Evolutionary conservation across 2,888 invertebrate genomes (phyloP).

Genomic region (Drosophila anomalipes): DNA sequence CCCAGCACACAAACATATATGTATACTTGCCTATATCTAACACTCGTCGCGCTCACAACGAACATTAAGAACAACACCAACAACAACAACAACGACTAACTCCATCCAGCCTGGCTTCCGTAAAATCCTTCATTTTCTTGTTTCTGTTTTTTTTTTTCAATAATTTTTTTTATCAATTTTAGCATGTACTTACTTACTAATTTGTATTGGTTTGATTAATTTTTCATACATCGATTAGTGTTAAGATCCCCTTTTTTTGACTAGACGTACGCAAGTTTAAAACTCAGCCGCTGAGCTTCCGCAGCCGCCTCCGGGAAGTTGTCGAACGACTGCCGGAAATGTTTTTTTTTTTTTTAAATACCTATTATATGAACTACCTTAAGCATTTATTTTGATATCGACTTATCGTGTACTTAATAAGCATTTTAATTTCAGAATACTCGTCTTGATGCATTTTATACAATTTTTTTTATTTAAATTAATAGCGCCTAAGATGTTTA

Average conservation of each 20-base stretch:
- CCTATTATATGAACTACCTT: constrained; percentile 24
- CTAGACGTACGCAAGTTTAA: constrained; percentile 44
- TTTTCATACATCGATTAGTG: constrained; percentile 10
- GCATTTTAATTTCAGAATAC: constrained; percentile 19
- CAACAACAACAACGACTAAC: constrained; percentile 32
- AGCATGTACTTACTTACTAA: constrained; percentile 10
- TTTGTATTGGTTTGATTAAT: constrained; percentile 24
- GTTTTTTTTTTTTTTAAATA: constrained; percentile 32
- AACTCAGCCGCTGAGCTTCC: constrained; percentile 72
- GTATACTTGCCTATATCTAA: constrained; percentile 52
- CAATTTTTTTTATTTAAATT: constrained; percentile 28
- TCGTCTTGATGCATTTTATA: constrained; percentile 56
- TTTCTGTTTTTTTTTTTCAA: background rate
- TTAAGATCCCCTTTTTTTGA: constrained; percentile 33
- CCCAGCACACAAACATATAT: constrained; percentile 57
- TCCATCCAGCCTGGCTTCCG: constrained; percentile 58
- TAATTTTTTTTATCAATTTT: constrained; percentile 17
- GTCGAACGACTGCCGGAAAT: constrained; percentile 69
- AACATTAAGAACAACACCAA: constrained; percentile 34
- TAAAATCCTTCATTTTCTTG: constrained; percentile 20
- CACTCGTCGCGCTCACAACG: constrained; percentile 52
- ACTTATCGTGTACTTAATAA: constrained; percentile 36
- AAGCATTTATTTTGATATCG: constrained; percentile 41
- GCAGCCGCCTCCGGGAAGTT: constrained; percentile 55
- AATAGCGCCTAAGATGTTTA: constrained; percentile 27